phyloP scores from a whole-genome alignment of 2,113 vertebrate genomes.

The Gobius niger region DNA sequence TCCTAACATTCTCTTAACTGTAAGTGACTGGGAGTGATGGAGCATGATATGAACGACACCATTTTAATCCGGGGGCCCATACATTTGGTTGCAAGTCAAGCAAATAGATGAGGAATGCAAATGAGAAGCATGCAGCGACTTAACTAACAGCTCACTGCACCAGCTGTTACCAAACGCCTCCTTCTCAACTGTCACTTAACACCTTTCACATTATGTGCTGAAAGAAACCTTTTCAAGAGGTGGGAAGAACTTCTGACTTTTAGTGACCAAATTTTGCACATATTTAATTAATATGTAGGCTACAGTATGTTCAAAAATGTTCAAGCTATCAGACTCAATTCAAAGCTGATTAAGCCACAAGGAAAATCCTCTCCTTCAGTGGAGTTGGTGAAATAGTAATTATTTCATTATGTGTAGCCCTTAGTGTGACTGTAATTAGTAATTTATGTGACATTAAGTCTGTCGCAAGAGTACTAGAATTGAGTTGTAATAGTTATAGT shows the following conservation, averaged over 20 bases:
- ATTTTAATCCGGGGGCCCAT: neutral
- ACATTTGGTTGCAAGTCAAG: neutral
- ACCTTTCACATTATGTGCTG: neutral
- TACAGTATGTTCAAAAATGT: too few species aligned
- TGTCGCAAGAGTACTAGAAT: too few species aligned
- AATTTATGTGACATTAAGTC: too few species aligned
- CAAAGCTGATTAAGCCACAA: too few species aligned
- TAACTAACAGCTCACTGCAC: neutral
- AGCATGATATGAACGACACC: conserved; percentile 13
- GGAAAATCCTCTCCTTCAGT: too few species aligned
- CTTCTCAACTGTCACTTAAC: conserved; percentile 17
- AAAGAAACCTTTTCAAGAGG: conserved; percentile 3
- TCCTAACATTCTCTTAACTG: conserved; percentile 10
- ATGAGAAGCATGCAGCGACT: neutral
- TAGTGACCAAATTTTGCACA: too few species aligned
- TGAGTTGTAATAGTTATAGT: too few species aligned
- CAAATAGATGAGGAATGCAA: neutral
- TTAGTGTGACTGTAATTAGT: too few species aligned
- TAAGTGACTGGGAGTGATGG: conserved; percentile 5
- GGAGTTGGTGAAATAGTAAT: too few species aligned
- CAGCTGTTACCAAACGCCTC: conserved; percentile 2
- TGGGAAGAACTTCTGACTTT: neutral
- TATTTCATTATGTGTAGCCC: too few species aligned
- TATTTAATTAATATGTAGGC: too few species aligned
- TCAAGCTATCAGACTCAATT: too few species aligned